Evolutionary conservation across 2,888 invertebrate species (phyloP), one percentile per base, ranked within the genome.

Genomic region (Apoda limacodes): DNA sequence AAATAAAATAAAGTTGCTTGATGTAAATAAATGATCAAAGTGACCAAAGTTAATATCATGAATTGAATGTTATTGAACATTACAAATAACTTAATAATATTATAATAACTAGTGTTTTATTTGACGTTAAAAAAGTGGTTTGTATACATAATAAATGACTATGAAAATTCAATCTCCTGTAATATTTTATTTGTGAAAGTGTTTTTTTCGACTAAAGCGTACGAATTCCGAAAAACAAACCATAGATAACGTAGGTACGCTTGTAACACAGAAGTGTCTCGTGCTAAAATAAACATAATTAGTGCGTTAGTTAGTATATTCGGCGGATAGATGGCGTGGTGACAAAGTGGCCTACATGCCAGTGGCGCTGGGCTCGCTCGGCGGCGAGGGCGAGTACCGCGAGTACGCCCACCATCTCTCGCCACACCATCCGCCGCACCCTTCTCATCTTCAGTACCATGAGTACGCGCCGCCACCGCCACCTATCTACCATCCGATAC

Each of bases 321-420:
- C 40, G 37, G 46, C 40, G 47, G 52, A 43, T 51, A 70, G 74
- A 82, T 83, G 84, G 65, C 70, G 67, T 81, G 83, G 83, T 83
- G 83, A 83, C 83, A 84, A 80, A 55, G 85, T 84, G 85, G 84
- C 84, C 71, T 84, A 82, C 80, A 84, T 83, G 84, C 84, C 76
- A 48, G 83, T 84, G 71, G 84, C 81, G 76, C 81, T 84, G 83
- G 83, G 83, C 82, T 83, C 82, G 80, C 78, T 84, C 75, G 83
- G 81, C 81, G 82, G 84, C 82, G 83, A 83, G 81, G 81, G 82
- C 82, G 83, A 82, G 83, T 81, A 74, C 80, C 82, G 68, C 43
- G 71, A 68, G 58, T 78, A 68, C 64, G 53, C 54, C 56, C 71
- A 69, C 55, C 69, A 68, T 64, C 68, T 78, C 69, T 75, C 75